Conservation (phyloP, 2,113 vertebrate species). For the Chaetodon trifascialis region DNA sequence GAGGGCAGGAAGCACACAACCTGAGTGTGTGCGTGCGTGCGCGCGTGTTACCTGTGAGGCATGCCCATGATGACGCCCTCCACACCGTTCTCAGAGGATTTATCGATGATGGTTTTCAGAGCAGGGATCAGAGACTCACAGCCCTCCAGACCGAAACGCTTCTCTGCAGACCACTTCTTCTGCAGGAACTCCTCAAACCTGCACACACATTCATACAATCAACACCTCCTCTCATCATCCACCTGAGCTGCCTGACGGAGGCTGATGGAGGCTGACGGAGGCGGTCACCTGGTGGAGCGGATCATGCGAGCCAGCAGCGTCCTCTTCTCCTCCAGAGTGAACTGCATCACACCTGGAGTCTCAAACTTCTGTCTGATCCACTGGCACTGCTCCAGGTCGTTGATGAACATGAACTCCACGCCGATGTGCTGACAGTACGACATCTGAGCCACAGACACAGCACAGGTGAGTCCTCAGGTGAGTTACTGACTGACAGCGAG, state of each 20-base stretch:
- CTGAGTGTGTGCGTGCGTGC: not conserved
- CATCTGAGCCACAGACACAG: slow-evolving; percentile 82
- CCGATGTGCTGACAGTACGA: slow-evolving; percentile 98
- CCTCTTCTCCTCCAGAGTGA: slow-evolving; percentile 95
- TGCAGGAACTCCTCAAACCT: slow-evolving; percentile 99
- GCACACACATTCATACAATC: not conserved
- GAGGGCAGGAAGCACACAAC: not conserved
- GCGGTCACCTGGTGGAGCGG: slow-evolving; percentile 92
- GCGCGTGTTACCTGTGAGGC: slow-evolving; percentile 92
- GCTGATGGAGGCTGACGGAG: not conserved
- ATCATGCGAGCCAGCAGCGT: slow-evolving; percentile 95
- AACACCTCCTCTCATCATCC: no score
- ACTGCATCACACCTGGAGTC: slow-evolving; percentile 95
- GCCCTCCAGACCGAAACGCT: slow-evolving; percentile 97
- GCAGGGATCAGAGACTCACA: slow-evolving; percentile 97
- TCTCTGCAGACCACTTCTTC: slow-evolving; percentile 98
- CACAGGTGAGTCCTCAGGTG: no score
- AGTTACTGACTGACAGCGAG: no score
- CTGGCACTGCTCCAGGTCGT: slow-evolving; percentile 98
- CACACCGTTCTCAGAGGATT: slow-evolving; percentile 94
- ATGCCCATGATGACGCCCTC: slow-evolving; percentile 99
- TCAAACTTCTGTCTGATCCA: slow-evolving; percentile 99
- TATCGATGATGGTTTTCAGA: slow-evolving; percentile 98
- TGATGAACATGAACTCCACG: slow-evolving; percentile 99
- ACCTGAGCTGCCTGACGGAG: no score